phyloP scores from a whole-genome alignment of 2,797 vertebrate genomes.

The Gadopsis marmoratus region DNA sequence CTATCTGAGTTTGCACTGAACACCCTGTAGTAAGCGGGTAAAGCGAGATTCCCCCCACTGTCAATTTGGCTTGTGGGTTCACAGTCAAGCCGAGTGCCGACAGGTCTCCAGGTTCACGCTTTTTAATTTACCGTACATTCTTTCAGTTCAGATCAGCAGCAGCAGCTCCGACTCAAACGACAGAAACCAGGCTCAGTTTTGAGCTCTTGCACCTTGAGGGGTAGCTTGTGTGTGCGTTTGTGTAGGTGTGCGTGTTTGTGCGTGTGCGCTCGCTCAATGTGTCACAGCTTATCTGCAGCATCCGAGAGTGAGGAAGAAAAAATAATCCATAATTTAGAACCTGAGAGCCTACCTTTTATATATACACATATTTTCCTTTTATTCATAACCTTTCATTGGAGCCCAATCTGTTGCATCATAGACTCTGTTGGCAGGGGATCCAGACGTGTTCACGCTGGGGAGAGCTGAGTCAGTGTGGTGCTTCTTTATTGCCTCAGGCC shows the following conservation, averaged over 20 bases:
- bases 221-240: neutral
- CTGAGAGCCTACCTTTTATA: conserved; percentile 23
- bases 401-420: conserved; percentile 74
- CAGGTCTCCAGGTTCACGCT: conserved; percentile 42
- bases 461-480: conserved; percentile 77
- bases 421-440: conserved; percentile 67
- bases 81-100: conserved; percentile 49
- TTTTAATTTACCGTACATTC: conserved; percentile 56
- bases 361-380: conserved; percentile 39
- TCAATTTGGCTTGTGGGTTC: conserved; percentile 51
- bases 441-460: conserved; percentile 65
- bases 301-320: conserved; percentile 17
- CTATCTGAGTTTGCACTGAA: conserved; percentile 29
- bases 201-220: conserved; percentile 30
- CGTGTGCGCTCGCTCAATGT: neutral
- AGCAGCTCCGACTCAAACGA: conserved; percentile 42
- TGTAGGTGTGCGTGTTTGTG: too few species aligned
- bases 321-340: conserved; percentile 54
- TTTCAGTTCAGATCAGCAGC: conserved; percentile 48
- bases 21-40: conserved; percentile 20
- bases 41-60: conserved; percentile 38
- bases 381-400: conserved; percentile 72
- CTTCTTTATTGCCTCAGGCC: conserved; percentile 77
- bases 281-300: conserved; percentile 30
- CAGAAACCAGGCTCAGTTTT: conserved; percentile 17